A percentile compares a stretch with the other conserved stretches of the same genome.
Evolutionary conservation across 2,888 invertebrate species (phyloP).

Genomic region (Stegana nigrithorax): DNA sequence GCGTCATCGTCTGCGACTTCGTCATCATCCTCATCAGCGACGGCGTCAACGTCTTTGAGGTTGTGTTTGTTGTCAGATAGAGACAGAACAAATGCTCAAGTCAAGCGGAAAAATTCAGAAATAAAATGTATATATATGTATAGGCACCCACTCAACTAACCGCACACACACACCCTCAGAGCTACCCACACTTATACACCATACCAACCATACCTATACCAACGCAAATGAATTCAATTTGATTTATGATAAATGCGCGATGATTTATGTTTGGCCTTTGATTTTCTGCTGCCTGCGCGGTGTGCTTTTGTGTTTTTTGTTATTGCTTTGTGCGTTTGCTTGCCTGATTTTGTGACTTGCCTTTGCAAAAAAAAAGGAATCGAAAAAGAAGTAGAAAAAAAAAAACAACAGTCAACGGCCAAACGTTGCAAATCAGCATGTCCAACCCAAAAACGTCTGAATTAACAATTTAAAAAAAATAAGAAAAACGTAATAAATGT

Average conservation of each 20-base stretch:
- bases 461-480: too few relatives aligned
- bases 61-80: constrained; percentile 27
- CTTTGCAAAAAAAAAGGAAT: too few relatives aligned
- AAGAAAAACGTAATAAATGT: too few relatives aligned
- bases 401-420: too few relatives aligned
- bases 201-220: not conserved
- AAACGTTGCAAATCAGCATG: too few relatives aligned
- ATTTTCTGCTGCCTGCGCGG: constrained; percentile 3
- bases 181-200: constrained; percentile 5
- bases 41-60: too few relatives aligned
- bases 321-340: too few relatives aligned
- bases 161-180: constrained; percentile 23
- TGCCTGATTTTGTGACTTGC: too few relatives aligned
- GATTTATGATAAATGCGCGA: constrained; percentile 57
- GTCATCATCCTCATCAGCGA: too few relatives aligned
- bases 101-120: constrained; percentile 56
- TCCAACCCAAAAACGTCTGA: too few relatives aligned
- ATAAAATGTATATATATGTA: constrained; percentile 41
- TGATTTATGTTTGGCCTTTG: constrained; percentile 60
- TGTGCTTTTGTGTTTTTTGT: not conserved
- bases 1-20: too few relatives aligned
- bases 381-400: not conserved
- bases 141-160: constrained; percentile 32
- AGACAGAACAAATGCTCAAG: constrained; percentile 41
- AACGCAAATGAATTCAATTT: constrained; percentile 46